A percentile compares a stretch with the other conserved stretches of the same genome.
Evolutionary conservation across 2,113 vertebrate genomes (phyloP).

Genomic region (Blennius ocellaris): DNA sequence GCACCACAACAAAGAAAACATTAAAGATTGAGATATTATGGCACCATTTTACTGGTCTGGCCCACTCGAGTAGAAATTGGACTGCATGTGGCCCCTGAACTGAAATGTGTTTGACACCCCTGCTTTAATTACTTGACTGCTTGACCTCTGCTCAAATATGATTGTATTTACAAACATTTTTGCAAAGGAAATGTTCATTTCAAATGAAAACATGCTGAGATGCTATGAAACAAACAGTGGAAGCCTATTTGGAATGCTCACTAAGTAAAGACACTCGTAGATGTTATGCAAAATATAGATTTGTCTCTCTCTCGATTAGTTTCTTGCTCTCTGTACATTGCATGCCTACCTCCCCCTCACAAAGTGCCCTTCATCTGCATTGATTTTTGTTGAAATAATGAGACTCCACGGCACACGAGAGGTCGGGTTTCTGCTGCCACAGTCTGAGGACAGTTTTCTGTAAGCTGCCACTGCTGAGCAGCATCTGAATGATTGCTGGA

Average conservation of each 20-base stretch:
- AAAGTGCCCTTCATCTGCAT: conserved; percentile 83
- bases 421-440: conserved; percentile 79
- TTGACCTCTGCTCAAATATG: too few species aligned
- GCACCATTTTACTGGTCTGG: too few species aligned
- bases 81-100: too few species aligned
- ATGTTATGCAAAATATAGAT: conserved; percentile 1
- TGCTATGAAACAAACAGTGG: too few species aligned
- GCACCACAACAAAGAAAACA: too few species aligned
- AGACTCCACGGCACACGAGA: conserved; percentile 75
- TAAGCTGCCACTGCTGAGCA: conserved; percentile 47
- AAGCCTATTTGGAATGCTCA: background rate
- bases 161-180: too few species aligned
- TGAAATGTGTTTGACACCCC: too few species aligned
- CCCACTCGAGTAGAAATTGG: too few species aligned
- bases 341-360: conserved; percentile 41
- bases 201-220: too few species aligned
- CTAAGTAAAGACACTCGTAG: background rate
- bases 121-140: too few species aligned
- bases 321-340: conserved; percentile 33
- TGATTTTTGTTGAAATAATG: conserved; percentile 84
- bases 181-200: too few species aligned
- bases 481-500: background rate
- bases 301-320: background rate
- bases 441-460: conserved; percentile 50
- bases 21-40: too few species aligned